Base-by-base conservation (phyloP, 2,797 vertebrate species). In the Hyperoplus lanceolatus region DNA sequence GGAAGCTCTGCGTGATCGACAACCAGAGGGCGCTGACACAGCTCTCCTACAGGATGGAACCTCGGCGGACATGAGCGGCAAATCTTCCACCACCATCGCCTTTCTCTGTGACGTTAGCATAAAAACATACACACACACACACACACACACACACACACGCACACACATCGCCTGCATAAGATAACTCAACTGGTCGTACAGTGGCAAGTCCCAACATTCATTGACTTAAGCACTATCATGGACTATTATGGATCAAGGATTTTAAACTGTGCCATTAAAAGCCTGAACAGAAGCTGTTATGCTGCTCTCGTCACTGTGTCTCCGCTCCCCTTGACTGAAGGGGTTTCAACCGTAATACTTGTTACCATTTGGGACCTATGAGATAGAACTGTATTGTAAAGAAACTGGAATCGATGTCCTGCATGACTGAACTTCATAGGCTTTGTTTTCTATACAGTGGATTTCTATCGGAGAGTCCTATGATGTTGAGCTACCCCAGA, bases 11-110 rank as follows among this genome's bases (percentile, higher is more conserved):
- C 65, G 97, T 99, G 95, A 96, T 99, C 87, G 98, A 99, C 96
- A 99, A 99, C 96, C 98, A 99, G 97, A 97, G 98, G 94, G 97
- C 96, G 79, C 95, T 99, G 93, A 99, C 98, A 14, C 98, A 99
- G 95, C 96, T 98, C 93, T 99, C 98, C 84, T 97, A 99, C 91
- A 96, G 96, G 82, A 92, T 99, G 93, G 98, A 99, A 92, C 97
- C 97, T 68, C 96, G 97, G 57, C 94, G 97, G 91, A 95, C 97
- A 85, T 99, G 95, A 97, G 81, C 83, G 58, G 61, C 63, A 18
- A 7, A 54, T 39, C 77, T 49, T 64, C 81, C 79, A 86, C 90
- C 89, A 6, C 53, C 62, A 58, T 81, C 91, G 88, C 92, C 87
- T 90, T 29, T 90, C 73, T 85, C 79, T 74, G 80, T 87, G 79